Conservation (phyloP, 2,797 vertebrate species). For the Decapterus maruadsi region DNA sequence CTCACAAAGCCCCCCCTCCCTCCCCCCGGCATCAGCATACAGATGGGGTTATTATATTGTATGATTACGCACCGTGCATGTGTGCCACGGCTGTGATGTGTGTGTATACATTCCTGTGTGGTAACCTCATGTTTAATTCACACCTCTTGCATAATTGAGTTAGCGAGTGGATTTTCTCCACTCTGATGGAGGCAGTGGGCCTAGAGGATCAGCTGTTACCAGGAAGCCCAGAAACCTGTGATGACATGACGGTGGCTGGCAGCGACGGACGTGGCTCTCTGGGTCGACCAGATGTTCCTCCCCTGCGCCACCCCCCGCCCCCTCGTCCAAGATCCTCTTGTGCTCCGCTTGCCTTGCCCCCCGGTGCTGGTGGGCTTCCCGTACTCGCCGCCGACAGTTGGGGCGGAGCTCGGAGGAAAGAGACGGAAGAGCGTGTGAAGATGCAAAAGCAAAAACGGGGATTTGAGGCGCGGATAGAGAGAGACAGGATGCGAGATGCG, state of each 20-base stretch:
- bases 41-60: slow-evolving; percentile 52
- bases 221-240: slow-evolving; percentile 66
- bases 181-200: slow-evolving; percentile 66
- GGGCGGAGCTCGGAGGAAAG: slow-evolving; percentile 28
- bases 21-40: slow-evolving; percentile 31
- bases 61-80: slow-evolving; percentile 40
- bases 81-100: slow-evolving; percentile 48
- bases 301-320: too few species aligned
- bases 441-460: slow-evolving; percentile 36
- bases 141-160: slow-evolving; percentile 84
- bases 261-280: slow-evolving; percentile 30
- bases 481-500: slow-evolving; percentile 46
- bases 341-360: slow-evolving; percentile 16
- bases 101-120: slow-evolving; percentile 63
- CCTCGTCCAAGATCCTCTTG: too few species aligned
- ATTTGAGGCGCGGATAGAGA: slow-evolving; percentile 30
- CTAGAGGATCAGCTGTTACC: slow-evolving; percentile 79
- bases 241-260: slow-evolving; percentile 39
- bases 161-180: slow-evolving; percentile 75
- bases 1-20: slow-evolving; percentile 9
- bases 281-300: slow-evolving; percentile 62
- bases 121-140: slow-evolving; percentile 83
- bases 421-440: slow-evolving; percentile 7
- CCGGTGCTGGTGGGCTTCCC: slow-evolving; percentile 44
- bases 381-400: slow-evolving; percentile 28